Conservation (phyloP, 2,888 invertebrate genomes). For the Caenorhabditis drosophilae region DNA sequence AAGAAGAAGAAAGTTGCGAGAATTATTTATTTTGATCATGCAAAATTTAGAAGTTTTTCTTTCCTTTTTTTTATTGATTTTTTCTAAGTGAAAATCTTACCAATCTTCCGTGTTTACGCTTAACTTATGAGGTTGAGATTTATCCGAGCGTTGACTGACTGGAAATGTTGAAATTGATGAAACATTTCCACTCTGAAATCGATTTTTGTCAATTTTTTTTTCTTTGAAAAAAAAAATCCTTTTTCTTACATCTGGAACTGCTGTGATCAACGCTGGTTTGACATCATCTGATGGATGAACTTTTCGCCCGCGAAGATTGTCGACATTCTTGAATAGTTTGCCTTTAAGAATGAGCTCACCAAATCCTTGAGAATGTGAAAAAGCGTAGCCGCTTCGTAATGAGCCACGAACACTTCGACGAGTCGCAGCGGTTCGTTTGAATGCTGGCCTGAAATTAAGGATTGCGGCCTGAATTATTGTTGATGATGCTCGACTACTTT, state of each 20-base stretch:
- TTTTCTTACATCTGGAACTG: conserved; percentile 22
- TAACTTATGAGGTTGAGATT: conserved; percentile 17
- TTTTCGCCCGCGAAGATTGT: conserved; percentile 27
- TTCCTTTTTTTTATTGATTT: too few species aligned
- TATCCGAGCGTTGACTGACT: conserved; percentile 4
- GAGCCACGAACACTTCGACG: conserved; percentile 84
- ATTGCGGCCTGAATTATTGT: background rate
- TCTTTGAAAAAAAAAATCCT: too few species aligned
- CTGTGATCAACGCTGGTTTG: conserved; percentile 21
- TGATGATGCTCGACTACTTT: conserved; percentile 16
- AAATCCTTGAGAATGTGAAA: conserved; percentile 96
- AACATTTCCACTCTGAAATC: background rate
- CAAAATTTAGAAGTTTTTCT: too few species aligned
- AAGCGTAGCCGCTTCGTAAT: conserved; percentile 94
- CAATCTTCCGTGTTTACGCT: conserved; percentile 37
- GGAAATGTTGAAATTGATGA: conserved; percentile 13
- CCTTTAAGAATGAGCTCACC: conserved; percentile 86
- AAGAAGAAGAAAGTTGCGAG: too few species aligned
- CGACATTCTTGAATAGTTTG: conserved; percentile 65
- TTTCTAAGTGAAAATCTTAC: conserved; percentile 6
- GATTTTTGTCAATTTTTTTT: background rate
- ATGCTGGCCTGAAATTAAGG: conserved; percentile 39
- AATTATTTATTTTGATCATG: too few species aligned
- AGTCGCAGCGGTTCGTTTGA: conserved; percentile 72
- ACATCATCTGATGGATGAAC: conserved; percentile 24